phyloP scores from a whole-genome alignment of 2,888 invertebrate genomes.

The Lomographa bimaculata region DNA sequence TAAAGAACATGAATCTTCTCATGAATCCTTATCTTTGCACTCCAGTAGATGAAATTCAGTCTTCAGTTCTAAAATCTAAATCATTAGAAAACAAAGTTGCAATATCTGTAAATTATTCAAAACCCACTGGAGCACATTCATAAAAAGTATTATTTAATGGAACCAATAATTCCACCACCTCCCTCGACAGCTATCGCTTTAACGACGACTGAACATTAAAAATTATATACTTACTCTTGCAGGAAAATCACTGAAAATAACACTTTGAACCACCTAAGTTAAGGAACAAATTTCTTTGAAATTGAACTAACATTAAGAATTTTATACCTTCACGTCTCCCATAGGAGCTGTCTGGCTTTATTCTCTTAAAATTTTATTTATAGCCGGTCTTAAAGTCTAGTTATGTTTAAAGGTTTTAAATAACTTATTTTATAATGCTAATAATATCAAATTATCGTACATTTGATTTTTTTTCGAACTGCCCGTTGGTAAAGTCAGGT shows the following conservation, averaged over 20 bases:
- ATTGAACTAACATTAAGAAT: conserved; percentile 9
- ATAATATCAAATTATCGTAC: too few species aligned
- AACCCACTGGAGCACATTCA: conserved; percentile 30
- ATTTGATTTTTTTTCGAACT: too few species aligned
- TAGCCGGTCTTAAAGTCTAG: conserved; percentile 4
- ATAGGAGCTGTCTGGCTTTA: conserved; percentile 19
- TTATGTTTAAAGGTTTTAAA: neutral
- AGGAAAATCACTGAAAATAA: neutral
- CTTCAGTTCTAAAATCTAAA: too few species aligned
- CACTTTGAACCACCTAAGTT: neutral
- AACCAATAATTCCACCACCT: conserved; percentile 43
- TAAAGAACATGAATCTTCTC: too few species aligned
- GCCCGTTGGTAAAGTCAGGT: too few species aligned
- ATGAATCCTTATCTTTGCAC: too few species aligned
- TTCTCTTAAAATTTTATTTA: conserved; percentile 20
- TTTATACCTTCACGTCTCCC: conserved; percentile 13
- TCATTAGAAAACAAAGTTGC: too few species aligned
- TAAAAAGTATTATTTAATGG: conserved; percentile 55
- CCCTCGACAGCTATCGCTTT: conserved; percentile 24
- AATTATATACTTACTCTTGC: conserved; percentile 14
- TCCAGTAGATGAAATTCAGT: too few species aligned
- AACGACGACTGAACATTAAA: conserved; percentile 24
- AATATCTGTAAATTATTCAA: conserved; percentile 24
- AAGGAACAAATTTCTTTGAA: conserved; percentile 6
- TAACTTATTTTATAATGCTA: too few species aligned